Evolutionary conservation across 2,113 vertebrate genomes (phyloP).

Genomic region (Pseudopodoces humilis): DNA sequence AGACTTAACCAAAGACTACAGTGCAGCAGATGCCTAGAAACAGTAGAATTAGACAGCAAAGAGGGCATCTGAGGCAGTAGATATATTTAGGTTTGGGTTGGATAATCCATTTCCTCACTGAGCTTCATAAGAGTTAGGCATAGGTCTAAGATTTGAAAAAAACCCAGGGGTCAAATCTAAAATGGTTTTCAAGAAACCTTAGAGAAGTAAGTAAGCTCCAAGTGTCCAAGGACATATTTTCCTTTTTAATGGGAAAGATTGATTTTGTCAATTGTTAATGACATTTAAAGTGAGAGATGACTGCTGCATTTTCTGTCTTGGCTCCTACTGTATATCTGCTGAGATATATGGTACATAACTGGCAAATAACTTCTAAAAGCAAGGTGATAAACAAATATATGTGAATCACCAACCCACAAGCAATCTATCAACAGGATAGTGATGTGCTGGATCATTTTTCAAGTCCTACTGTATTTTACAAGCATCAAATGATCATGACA

Average conservation of each 20-base stretch:
- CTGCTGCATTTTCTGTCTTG: background rate
- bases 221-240: background rate
- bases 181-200: background rate
- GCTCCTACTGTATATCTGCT: background rate
- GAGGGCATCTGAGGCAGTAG: background rate
- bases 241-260: background rate
- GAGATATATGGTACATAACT: background rate
- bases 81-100: background rate
- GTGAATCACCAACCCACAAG: slow-evolving; percentile 12
- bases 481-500: background rate
- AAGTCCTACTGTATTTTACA: background rate
- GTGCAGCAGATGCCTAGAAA: background rate
- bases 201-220: background rate
- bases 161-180: background rate
- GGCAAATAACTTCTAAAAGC: slow-evolving; percentile 25
- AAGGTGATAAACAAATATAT: slow-evolving; percentile 35
- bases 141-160: background rate
- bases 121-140: background rate
- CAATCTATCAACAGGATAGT: background rate
- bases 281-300: slow-evolving; percentile 15
- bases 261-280: slow-evolving; percentile 5
- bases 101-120: background rate
- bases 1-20: background rate
- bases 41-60: background rate
- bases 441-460: background rate